Evolutionary conservation across 1,140 invertebrate species (phyloP), one percentile per base, ranked within the genome.

Genomic region (Drosophila obscura): DNA sequence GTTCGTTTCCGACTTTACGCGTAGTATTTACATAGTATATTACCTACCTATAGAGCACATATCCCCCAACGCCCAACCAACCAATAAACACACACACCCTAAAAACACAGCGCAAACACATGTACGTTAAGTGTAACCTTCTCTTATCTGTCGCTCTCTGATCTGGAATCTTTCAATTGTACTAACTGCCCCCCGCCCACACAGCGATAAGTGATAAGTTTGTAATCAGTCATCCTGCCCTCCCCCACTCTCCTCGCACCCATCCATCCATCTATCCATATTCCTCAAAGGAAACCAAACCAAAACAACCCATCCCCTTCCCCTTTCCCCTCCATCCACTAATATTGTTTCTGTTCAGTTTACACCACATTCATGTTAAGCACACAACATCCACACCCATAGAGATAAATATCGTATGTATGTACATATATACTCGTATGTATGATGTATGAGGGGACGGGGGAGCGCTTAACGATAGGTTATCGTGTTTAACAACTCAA

Each of bases 61-160:
- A 74, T 46, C 51, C 51, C 39, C 43, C 52, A 28, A 28, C 26
- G 26, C 26, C 31, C 31, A 31, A 31, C 52, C 52, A 60, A 59
- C 39, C 56, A 73, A 55, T 28, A 45, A 64, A 48, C 55, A 45
- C 19, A 64, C 45, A 51, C 43, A 60, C 22, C 16, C n/a, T 3
- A 60, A 52, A 78, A 52, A 78, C 15, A 73, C 43, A 43, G 35
- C 35, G 35, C 35, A 39, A 39, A 55, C 53, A 68, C 39, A 80
- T 66, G 68, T 82, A 81, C 75, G 77, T 85, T 83, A 83, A 80
- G 72, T 83, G 77, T 83, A 73, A 77, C 26, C 58, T 35, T 55
- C 46, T 68, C 46, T 68, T 72, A 61, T 61, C 68, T 75, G 72
- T 75, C 66, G 66, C 48, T 73, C 51, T 73, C 41, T 62, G 64